These are phyloP conservation scores for Opisthocomus hoazin DNA, from an alignment of 2,113 vertebrate species.

Conservation along the genomic window DNA sequence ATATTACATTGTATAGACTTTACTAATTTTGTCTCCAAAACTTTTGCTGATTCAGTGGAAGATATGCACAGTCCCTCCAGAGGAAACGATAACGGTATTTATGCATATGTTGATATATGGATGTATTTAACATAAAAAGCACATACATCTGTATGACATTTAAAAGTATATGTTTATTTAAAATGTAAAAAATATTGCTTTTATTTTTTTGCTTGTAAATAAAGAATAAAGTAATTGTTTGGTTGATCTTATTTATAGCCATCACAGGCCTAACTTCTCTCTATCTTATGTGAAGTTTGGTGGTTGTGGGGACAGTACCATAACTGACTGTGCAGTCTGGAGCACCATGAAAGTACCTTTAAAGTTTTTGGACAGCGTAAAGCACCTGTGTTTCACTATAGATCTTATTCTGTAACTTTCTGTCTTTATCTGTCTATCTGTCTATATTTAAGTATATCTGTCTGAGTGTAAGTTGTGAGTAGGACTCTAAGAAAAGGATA, in stretches of 20 bases:
- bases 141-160: neutral
- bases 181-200: neutral
- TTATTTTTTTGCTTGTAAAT: neutral
- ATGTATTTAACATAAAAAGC: neutral
- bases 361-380: neutral
- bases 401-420: neutral
- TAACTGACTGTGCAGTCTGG: neutral
- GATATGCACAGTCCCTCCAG: neutral
- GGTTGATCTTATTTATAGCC: neutral
- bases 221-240: neutral
- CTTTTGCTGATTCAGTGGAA: neutral
- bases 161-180: neutral
- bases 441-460: neutral
- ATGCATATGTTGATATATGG: neutral
- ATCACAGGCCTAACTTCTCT: neutral
- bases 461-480: neutral
- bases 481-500: neutral
- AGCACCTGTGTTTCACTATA: neutral
- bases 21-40: neutral
- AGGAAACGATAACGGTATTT: neutral
- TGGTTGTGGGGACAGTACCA: neutral
- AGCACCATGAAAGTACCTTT: neutral
- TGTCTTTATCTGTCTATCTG: neutral
- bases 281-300: neutral
- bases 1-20: neutral